Base-by-base conservation (phyloP, 2,888 invertebrate genomes). In the Heliconius hortense region DNA sequence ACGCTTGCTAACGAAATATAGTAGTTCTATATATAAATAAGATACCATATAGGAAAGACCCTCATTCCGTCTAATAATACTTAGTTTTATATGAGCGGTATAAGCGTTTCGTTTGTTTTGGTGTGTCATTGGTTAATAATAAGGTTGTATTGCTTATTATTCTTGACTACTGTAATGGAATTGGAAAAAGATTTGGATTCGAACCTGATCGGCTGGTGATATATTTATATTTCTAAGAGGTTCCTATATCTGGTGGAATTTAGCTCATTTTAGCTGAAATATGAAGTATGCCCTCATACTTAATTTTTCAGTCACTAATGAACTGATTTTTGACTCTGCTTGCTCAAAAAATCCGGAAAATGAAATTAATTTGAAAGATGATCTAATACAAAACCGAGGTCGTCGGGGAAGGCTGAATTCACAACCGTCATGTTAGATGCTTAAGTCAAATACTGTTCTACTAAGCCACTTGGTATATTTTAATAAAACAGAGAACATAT, bases 1-100 rank as follows among this genome's bases (percentile, higher is more conserved):
- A 7, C 59, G 71, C 71, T 71, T 64, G 43, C 64, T 71, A 66
- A 75, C 43, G 71, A 71, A 75, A 71, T 71, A 71, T 75, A 75
- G 64, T 3, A 28, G 28, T 66, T 71, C 64, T 75, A 71, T 71
- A 75, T 71, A 75, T 75, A 75, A 64, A 71, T 56, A 60, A 15
- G 26, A 60, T 26, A 31, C 53, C 31, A 39, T 74, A 35, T 56
- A 35, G 68, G 70, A 64, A 70, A 75, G 64, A 59, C 35, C 71
- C 71, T 59, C 48, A 10, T 56, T 69, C 35, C n/a, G 35, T 64
- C 35, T 39, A 64, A 64, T 64, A 64, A 64, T 64, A 64, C 39
- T 64, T 35, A 64, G 35, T 39, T 35, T 64, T 64, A 64, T 64
- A 64, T 39, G n/a, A 64, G 24, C 64, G 24, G 64, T 64, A 39